Conservation (phyloP, 1,140 invertebrate species). For the Calosoma granatense region DNA sequence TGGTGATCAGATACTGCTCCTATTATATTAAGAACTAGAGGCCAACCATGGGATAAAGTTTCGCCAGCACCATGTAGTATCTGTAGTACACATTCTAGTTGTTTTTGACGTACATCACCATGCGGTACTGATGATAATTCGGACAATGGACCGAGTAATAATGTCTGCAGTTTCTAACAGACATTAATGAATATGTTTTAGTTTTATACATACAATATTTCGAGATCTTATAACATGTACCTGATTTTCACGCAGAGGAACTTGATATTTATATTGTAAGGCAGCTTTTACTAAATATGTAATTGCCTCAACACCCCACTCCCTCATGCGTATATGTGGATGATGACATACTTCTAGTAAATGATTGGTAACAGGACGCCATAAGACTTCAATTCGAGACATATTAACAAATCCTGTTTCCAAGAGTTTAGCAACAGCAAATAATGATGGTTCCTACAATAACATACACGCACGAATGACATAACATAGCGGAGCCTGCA, state of each 20-base stretch:
- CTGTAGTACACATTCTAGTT: constrained; percentile 89
- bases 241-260: constrained; percentile 76
- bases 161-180: constrained; percentile 69
- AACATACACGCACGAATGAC: neutral
- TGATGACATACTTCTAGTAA: constrained; percentile 93
- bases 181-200: too few relatives aligned
- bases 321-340: constrained; percentile 87
- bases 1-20: constrained; percentile 88
- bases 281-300: constrained; percentile 90
- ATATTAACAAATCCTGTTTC: constrained; percentile 95
- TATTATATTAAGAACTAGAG: constrained; percentile 86
- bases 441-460: constrained; percentile 82
- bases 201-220: too few relatives aligned
- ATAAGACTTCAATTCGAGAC: constrained; percentile 84
- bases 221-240: constrained; percentile 41
- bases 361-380: constrained; percentile 94
- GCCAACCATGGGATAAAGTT: constrained; percentile 86
- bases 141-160: constrained; percentile 78
- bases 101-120: constrained; percentile 87
- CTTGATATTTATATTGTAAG: constrained; percentile 75
- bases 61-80: constrained; percentile 89
- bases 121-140: constrained; percentile 83
- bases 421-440: constrained; percentile 93
- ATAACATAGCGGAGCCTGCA: neutral
- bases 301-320: constrained; percentile 95